A percentile compares a stretch with the other conserved stretches of the same genome.
Conservation (phyloP, 2,797 vertebrate genomes). For the Okamejei kenojei region DNA sequence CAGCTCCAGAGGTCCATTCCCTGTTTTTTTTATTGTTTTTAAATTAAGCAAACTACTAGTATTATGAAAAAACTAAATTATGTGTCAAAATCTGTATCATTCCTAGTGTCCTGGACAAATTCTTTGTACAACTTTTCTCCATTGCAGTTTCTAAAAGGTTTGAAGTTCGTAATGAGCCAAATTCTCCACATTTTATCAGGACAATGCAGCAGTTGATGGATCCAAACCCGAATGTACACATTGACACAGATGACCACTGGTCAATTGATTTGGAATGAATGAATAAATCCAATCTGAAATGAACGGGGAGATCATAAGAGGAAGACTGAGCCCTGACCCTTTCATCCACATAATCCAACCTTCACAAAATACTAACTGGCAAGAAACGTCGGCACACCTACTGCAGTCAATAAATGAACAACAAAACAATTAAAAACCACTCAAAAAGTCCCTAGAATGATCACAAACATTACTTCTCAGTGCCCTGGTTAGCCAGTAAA, state of each 20-base stretch:
- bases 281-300: slow-evolving; percentile 2
- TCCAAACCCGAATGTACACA: background rate
- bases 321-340: background rate
- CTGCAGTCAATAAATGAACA: background rate
- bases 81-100: background rate
- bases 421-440: background rate
- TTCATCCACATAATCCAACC: background rate
- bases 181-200: background rate
- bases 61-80: background rate
- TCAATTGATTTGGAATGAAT: slow-evolving; percentile 2
- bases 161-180: background rate
- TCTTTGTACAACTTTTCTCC: background rate
- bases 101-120: background rate
- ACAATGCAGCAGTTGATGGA: background rate
- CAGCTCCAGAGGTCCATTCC: background rate
- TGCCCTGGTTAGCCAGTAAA: background rate
- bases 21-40: background rate
- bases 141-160: background rate
- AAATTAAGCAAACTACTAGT: background rate
- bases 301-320: background rate
- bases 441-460: background rate
- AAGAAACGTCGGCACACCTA: background rate
- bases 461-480: background rate
- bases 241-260: background rate
- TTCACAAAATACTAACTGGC: background rate